Percentiles rank a stretch among this genome's conserved stretches.
Conservation (phyloP, 2,888 invertebrate species). For the Melanchra persicariae region DNA sequence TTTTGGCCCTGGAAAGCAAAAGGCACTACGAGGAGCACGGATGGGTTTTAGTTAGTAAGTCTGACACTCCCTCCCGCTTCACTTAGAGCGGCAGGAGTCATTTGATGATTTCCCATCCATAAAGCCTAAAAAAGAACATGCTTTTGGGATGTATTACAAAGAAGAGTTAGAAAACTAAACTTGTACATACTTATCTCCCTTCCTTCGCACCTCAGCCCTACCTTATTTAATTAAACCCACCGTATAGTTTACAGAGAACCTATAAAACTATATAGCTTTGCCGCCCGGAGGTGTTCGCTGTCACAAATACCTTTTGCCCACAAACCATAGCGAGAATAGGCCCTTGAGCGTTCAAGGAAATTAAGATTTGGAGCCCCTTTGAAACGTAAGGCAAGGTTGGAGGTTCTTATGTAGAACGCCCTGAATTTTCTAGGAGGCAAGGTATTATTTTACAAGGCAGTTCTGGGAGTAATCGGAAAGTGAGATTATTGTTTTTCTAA, state of each 20-base stretch:
- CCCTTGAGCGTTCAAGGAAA: slow-evolving; percentile 47
- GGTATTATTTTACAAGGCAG: slow-evolving; percentile 7
- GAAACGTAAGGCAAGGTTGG: not conserved
- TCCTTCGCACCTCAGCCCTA: slow-evolving; percentile 39
- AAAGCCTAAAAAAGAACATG: no score
- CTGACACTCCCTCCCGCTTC: no score
- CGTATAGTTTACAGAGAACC: slow-evolving; percentile 66
- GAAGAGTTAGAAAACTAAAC: not conserved
- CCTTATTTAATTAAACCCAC: slow-evolving; percentile 77
- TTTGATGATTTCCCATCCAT: no score
- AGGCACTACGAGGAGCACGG: no score
- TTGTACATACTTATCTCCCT: slow-evolving; percentile 26
- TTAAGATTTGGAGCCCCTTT: slow-evolving; percentile 57
- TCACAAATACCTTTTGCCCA: slow-evolving; percentile 50
- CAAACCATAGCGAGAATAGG: slow-evolving; percentile 51
- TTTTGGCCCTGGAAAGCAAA: no score
- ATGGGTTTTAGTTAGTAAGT: no score
- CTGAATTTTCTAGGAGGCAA: slow-evolving; percentile 15
- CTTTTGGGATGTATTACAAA: no score
- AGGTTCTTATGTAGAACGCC: not conserved
- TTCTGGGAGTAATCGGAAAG: slow-evolving; percentile 17
- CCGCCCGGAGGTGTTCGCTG: slow-evolving; percentile 48
- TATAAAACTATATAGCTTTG: slow-evolving; percentile 67
- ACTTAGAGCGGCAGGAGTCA: no score
- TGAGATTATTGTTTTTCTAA: slow-evolving; percentile 3